Percentiles rank a stretch among this genome's conserved stretches.
Conservation (phyloP, 2,113 vertebrate genomes). For the Haliaeetus leucogaster region DNA sequence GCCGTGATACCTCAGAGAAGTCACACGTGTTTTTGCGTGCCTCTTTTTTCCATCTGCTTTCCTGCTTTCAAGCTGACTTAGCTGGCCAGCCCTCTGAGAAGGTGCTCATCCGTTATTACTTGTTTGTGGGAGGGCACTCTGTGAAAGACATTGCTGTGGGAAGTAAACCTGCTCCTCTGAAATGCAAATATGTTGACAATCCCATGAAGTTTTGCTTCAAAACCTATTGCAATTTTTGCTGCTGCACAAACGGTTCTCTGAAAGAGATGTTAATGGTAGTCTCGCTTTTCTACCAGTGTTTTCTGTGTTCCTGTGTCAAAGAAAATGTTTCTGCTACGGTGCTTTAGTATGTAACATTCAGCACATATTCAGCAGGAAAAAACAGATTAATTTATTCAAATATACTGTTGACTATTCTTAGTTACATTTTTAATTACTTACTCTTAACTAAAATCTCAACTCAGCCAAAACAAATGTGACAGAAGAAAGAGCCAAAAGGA, state of each 20-base stretch:
- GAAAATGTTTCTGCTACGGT: not conserved
- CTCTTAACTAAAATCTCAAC: not conserved
- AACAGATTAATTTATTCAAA: not conserved
- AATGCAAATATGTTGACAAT: not conserved
- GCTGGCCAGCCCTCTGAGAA: not conserved
- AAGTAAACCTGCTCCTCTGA: not conserved
- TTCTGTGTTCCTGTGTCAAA: not conserved
- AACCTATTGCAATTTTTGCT: not conserved
- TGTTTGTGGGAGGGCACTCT: not conserved
- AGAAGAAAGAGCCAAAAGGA: not conserved
- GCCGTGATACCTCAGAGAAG: not conserved
- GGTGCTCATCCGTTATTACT: not conserved
- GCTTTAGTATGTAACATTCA: not conserved
- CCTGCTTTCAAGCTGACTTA: not conserved
- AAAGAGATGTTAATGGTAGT: not conserved
- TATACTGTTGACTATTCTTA: not conserved
- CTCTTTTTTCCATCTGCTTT: not conserved
- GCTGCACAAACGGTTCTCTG: fast-evolving
- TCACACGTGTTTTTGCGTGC: not conserved
- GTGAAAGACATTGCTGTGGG: not conserved
- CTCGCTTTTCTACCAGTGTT: not conserved
- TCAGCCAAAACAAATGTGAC: not conserved
- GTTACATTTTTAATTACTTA: not conserved
- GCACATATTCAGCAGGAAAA: not conserved
- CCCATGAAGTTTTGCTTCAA: not conserved